These are phyloP conservation scores for Biston stratarius DNA, from an alignment of 2,888 invertebrate genomes.

Conservation along the genomic window DNA sequence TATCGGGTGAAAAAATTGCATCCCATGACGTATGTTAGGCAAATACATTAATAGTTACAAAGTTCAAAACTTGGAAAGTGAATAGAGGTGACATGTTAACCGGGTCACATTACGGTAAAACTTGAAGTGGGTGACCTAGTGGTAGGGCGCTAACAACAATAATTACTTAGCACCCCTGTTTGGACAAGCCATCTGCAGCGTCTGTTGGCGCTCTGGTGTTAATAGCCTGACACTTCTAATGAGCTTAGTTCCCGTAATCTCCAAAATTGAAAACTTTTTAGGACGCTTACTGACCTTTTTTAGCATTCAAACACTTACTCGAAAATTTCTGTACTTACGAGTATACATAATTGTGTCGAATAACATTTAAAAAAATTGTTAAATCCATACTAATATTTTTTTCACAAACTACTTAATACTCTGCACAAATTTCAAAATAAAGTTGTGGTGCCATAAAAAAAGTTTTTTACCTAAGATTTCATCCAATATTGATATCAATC, in stretches of 20 bases:
- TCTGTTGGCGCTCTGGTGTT: constrained; percentile 53
- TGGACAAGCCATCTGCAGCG: constrained; percentile 49
- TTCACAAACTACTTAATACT: no score
- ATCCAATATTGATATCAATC: no score
- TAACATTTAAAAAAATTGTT: no score
- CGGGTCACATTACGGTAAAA: constrained; percentile 60
- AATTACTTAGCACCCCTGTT: constrained; percentile 60
- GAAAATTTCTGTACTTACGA: background rate
- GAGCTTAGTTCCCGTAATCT: constrained; percentile 38
- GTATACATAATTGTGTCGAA: no score
- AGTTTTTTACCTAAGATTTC: no score
- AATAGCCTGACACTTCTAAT: constrained; percentile 48
- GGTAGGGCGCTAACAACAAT: constrained; percentile 60
- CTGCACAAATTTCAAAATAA: no score
- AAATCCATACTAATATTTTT: no score
- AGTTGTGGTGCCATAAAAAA: no score
- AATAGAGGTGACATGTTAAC: constrained; percentile 37
- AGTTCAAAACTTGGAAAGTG: background rate
- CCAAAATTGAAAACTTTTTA: background rate
- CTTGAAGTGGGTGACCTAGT: constrained; percentile 74
- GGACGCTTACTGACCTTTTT: constrained; percentile 9
- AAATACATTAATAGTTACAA: background rate
- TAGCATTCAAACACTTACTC: background rate
- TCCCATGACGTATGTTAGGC: background rate
- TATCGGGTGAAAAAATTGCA: background rate